Conservation (phyloP, 2,797 vertebrate genomes). For the Myotis vivesi region DNA sequence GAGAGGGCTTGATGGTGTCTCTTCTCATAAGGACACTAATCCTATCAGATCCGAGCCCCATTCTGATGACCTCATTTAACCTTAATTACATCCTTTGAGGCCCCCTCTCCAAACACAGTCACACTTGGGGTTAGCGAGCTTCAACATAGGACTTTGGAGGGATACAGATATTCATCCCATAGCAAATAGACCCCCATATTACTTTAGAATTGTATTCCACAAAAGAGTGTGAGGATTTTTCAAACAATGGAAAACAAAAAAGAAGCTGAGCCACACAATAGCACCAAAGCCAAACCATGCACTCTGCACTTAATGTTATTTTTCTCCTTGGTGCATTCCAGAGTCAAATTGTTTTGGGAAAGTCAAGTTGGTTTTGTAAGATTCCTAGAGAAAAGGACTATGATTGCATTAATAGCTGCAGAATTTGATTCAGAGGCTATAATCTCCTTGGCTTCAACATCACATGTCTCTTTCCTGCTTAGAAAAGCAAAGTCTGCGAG, state of each 20-base stretch:
- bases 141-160: background rate
- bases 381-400: constrained; percentile 39
- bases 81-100: background rate
- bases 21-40: background rate
- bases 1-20: background rate
- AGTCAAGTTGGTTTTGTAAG: constrained; percentile 54
- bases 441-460: constrained; percentile 42
- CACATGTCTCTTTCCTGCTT: background rate
- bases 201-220: background rate
- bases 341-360: background rate
- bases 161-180: background rate
- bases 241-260: background rate
- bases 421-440: constrained; percentile 61
- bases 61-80: background rate
- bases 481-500: constrained; percentile 32
- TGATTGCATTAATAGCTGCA: constrained; percentile 66
- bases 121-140: background rate
- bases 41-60: background rate
- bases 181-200: background rate
- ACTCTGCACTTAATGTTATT: background rate
- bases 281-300: background rate
- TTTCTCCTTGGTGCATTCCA: background rate
- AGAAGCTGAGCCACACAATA: background rate
- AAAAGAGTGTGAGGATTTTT: background rate
- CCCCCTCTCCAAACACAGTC: background rate